Conservation (phyloP, 2,888 invertebrate genomes). For the Macrophya annulata region DNA sequence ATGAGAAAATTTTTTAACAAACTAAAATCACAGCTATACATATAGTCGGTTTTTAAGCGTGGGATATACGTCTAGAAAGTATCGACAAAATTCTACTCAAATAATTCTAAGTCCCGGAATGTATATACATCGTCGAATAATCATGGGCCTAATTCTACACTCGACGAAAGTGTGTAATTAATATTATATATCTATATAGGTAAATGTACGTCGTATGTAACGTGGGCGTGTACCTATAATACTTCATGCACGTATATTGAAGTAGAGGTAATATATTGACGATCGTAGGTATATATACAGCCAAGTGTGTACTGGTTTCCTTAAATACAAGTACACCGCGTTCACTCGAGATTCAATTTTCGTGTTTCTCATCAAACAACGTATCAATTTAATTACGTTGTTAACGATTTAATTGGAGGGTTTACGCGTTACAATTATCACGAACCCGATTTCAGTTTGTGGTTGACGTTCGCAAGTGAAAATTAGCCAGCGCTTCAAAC, state of each 20-base stretch:
- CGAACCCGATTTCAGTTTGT: background rate
- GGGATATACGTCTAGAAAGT: slow-evolving; percentile 1
- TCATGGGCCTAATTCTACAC: background rate
- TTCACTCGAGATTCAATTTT: slow-evolving; percentile 23
- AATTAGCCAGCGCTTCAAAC: background rate
- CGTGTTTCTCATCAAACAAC: slow-evolving; percentile 29
- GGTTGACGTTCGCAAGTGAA: background rate
- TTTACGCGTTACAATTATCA: slow-evolving; percentile 24
- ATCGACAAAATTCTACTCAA: background rate
- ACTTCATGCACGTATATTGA: background rate
- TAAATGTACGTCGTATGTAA: background rate
- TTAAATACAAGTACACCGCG: background rate
- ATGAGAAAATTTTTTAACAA: background rate
- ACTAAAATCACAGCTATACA: background rate
- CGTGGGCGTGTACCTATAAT: background rate
- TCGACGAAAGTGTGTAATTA: slow-evolving; percentile 10
- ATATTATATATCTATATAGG: background rate
- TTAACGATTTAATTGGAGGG: slow-evolving; percentile 29
- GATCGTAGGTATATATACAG: background rate
- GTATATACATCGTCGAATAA: background rate
- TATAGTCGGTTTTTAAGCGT: background rate
- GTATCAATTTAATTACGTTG: slow-evolving; percentile 38
- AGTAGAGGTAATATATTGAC: background rate
- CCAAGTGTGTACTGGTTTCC: background rate
- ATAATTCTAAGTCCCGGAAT: background rate